Evolutionary conservation across 2,888 invertebrate genomes (phyloP), one percentile per base, ranked within the genome.

Genomic region (Aleiodes testaceus): DNA sequence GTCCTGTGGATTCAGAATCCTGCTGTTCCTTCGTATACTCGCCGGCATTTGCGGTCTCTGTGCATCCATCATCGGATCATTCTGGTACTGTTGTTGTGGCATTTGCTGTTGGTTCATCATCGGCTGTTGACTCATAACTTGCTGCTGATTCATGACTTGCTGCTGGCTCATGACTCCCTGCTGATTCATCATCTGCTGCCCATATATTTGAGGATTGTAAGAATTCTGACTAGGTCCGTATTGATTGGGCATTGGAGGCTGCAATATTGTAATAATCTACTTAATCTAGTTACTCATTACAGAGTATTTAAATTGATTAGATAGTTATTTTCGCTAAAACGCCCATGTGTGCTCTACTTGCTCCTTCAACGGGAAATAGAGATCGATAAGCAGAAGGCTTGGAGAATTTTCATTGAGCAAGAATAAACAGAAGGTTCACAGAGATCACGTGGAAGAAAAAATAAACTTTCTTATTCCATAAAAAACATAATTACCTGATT

Each of bases 11-110:
- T 75, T 85, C 16, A 87, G 79, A 47, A 86, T 73, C 72, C 86
- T 80, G 72, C 87, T 87, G 76, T 84, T 87, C 64, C 87, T 85
- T 79, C 87, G 84, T 84, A 87, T 83, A 80, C 81, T 87, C 78
- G 83, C 82, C 65, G 80, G 77, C 70, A 79, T 83, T 53, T 81
- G 77, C 26, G 80, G 81, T 74, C 82, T 80, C 70, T 84, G 84
- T 59, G 85, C 85, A 30, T 72, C 75, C 14, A 78, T 77, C 36
- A 80, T 76, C 16, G 78, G 79, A 63, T 84, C 84, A 6, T 80
- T 72, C 72, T 83, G 83, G 72, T 83, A 85, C 63, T 53, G 81
- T 26, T 26, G 81, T 53, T 79, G 79, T 61, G 81, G 81, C 20
- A 77, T 77, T 73, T 78, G 86, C 79, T 78, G 85, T 9, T 85